These are phyloP conservation scores for Cistogaster globosa DNA, from an alignment of 2,888 invertebrate genomes.

Conservation along the genomic window DNA sequence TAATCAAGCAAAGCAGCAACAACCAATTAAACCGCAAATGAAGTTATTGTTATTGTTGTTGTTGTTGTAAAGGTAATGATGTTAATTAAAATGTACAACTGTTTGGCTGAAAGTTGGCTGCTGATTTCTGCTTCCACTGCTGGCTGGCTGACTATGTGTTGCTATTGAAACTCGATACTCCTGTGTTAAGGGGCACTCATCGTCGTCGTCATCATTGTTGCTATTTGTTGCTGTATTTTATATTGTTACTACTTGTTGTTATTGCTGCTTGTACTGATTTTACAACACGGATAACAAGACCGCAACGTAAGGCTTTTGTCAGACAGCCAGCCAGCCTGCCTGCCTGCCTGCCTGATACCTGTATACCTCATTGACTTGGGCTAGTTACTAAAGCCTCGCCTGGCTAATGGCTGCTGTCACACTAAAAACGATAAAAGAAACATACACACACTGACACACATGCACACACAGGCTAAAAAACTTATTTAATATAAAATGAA, in stretches of 20 bases:
- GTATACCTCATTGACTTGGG: constrained; percentile 13
- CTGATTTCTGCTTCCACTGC: constrained; percentile 28
- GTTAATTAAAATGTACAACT: constrained; percentile 72
- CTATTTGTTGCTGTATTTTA: constrained; percentile 40
- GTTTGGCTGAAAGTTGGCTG: constrained; percentile 53
- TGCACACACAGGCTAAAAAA: constrained; percentile 28
- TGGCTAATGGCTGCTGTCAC: constrained; percentile 70
- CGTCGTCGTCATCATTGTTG: constrained; percentile 36
- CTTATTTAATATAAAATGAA: constrained; percentile 51
- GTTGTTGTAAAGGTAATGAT: constrained; percentile 69
- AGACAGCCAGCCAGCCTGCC: constrained; percentile 11
- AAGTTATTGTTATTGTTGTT: constrained; percentile 28
- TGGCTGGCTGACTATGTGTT: constrained; percentile 13
- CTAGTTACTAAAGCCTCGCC: constrained; percentile 49
- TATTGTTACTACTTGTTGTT: constrained; percentile 61
- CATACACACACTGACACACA: neutral
- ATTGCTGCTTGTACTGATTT: constrained; percentile 68
- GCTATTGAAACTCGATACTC: constrained; percentile 65
- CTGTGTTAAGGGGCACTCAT: constrained; percentile 57
- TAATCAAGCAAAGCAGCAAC: constrained; percentile 53
- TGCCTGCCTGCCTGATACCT: neutral
- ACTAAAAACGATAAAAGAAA: constrained; percentile 56
- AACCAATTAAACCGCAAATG: constrained; percentile 63
- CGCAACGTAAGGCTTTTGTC: constrained; percentile 53
- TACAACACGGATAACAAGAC: constrained; percentile 71